Conservation (phyloP, 2,797 vertebrate genomes). For the Buphagus erythrorhynchus region DNA sequence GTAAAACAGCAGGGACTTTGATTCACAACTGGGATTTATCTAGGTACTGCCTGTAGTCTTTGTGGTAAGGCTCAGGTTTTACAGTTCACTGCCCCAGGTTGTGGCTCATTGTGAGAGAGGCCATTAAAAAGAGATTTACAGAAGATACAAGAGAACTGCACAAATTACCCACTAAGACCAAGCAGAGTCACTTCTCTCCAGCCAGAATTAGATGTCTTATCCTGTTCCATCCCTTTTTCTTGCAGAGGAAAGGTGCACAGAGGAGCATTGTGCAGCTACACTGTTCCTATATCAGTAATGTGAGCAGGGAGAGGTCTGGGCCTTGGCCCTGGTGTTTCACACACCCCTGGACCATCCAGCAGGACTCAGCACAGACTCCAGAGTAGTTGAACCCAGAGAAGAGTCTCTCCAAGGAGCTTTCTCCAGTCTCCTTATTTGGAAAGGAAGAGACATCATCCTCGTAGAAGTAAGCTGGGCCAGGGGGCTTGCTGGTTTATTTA, state of each 20-base stretch:
- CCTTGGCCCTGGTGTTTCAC: not conserved
- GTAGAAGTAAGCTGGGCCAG: not conserved
- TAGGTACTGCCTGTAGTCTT: not conserved
- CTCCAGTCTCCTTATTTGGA: not conserved
- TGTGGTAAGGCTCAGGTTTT: constrained; percentile 5
- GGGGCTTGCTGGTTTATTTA: not conserved
- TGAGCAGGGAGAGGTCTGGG: not conserved
- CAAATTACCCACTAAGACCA: not conserved
- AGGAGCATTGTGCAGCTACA: not conserved
- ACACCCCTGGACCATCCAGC: not conserved
- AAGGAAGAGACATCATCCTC: not conserved
- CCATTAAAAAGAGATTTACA: constrained; percentile 34
- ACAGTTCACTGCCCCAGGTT: not conserved
- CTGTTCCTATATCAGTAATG: not conserved
- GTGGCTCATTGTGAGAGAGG: not conserved
- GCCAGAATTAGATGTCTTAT: not conserved
- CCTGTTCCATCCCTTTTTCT: not conserved
- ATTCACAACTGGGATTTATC: constrained; percentile 17
- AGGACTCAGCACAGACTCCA: not conserved
- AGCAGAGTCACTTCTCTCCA: not conserved
- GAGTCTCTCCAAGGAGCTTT: not conserved
- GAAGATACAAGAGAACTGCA: not conserved
- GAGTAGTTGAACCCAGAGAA: not conserved
- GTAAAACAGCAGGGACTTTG: not conserved
- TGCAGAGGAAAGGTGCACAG: not conserved